phyloP scores from a whole-genome alignment of 2,888 invertebrate species.

The Nesidiocoris tenuis region DNA sequence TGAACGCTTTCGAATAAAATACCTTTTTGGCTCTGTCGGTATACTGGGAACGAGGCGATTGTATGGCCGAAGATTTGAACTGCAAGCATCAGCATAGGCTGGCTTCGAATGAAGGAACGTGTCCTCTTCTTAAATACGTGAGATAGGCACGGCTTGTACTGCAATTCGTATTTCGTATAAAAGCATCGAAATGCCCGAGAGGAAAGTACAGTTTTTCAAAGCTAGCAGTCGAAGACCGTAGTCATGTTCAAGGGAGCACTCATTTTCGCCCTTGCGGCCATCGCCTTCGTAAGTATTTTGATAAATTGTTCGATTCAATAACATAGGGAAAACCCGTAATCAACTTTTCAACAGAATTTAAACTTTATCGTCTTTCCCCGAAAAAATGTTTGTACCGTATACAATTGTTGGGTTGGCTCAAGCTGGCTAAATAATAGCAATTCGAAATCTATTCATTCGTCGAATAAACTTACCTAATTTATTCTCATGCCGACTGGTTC shows the following conservation, averaged over 20 bases:
- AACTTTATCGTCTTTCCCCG: no score
- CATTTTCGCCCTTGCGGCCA: conserved; percentile 33
- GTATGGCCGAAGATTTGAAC: neutral
- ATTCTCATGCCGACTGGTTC: no score
- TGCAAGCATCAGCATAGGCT: conserved; percentile 8
- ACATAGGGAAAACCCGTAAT: no score
- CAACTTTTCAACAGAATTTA: no score
- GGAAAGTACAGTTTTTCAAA: conserved; percentile 25
- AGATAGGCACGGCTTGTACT: conserved; percentile 4
- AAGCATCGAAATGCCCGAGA: neutral
- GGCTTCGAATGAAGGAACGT: conserved; percentile 15
- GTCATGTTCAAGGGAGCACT: conserved; percentile 37
- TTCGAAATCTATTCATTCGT: no score
- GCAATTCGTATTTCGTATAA: conserved; percentile 19
- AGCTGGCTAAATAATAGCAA: no score
- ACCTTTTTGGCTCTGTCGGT: neutral
- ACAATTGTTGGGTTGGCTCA: no score
- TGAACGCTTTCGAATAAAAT: neutral
- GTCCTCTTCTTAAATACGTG: conserved; percentile 27
- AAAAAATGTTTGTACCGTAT: no score
- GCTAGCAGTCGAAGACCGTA: conserved; percentile 5
- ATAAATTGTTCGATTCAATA: no score
- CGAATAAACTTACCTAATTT: no score
- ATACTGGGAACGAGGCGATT: neutral
- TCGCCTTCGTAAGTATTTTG: conserved; percentile 26